phyloP scores from a whole-genome alignment of 2,113 vertebrate genomes.

The Ibidorhyncha struthersii region DNA sequence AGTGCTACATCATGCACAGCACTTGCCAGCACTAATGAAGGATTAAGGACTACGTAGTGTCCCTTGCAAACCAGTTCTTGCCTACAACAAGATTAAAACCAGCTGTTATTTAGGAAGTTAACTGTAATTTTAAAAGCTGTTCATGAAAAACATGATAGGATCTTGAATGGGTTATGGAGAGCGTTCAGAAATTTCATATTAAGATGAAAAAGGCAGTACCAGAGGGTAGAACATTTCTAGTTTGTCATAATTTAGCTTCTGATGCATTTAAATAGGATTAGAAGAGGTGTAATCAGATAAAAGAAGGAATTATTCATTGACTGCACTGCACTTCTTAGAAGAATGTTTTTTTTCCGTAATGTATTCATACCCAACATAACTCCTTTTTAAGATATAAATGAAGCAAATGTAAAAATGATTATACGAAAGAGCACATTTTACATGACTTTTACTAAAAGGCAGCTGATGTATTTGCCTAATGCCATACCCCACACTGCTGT shows the following conservation, averaged over 20 bases:
- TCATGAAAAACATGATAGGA: not conserved
- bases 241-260: not conserved
- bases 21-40: not conserved
- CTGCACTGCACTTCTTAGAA: not conserved
- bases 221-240: not conserved
- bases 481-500: not conserved
- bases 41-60: not conserved
- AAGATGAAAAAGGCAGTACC: not conserved
- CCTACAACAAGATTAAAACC: not conserved
- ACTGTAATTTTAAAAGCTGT: not conserved
- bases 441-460: not conserved
- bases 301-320: not conserved
- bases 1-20: not conserved
- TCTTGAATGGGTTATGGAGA: not conserved
- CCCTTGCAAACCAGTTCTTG: not conserved
- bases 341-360: not conserved
- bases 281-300: not conserved
- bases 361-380: not conserved
- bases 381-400: not conserved
- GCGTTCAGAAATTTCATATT: not conserved
- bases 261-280: not conserved
- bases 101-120: not conserved
- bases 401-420: not conserved
- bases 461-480: not conserved
- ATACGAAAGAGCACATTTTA: not conserved